Evolutionary conservation across 2,113 vertebrate genomes (phyloP).

Genomic region (Nycticebus coucang): DNA sequence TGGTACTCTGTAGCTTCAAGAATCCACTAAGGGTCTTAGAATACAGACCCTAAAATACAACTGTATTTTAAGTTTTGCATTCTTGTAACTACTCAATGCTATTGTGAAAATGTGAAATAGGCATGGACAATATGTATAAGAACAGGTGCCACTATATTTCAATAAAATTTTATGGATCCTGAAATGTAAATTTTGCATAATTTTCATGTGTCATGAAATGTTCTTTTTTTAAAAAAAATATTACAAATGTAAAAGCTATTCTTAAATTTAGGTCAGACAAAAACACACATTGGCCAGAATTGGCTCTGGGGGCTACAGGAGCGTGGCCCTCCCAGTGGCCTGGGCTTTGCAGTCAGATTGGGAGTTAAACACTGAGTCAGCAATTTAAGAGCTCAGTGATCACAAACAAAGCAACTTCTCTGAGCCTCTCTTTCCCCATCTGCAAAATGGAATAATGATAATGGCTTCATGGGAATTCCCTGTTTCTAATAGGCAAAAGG

Average conservation of each 20-base stretch:
- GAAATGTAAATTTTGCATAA: constrained; percentile 12
- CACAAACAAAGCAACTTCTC: neutral
- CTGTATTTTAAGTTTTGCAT: neutral
- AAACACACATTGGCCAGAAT: neutral
- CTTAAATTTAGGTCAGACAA: neutral
- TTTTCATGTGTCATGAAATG: constrained; percentile 18
- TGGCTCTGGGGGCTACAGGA: neutral
- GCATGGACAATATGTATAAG: neutral
- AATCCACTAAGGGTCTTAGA: neutral
- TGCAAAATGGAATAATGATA: neutral
- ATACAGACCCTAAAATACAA: neutral
- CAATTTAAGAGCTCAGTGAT: neutral
- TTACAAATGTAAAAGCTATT: neutral
- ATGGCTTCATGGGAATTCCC: neutral
- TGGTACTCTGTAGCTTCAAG: neutral
- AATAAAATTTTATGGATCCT: neutral
- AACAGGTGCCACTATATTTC: neutral
- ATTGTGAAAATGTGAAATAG: neutral
- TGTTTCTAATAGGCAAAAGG: neutral
- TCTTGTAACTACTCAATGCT: neutral
- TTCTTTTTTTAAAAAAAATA: neutral
- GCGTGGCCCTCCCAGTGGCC: neutral
- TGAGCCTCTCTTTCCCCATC: neutral
- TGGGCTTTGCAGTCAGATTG: neutral
- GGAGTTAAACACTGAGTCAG: neutral